Base-by-base conservation (phyloP, 2,888 invertebrate genomes). In the Andrena hattorfiana region DNA sequence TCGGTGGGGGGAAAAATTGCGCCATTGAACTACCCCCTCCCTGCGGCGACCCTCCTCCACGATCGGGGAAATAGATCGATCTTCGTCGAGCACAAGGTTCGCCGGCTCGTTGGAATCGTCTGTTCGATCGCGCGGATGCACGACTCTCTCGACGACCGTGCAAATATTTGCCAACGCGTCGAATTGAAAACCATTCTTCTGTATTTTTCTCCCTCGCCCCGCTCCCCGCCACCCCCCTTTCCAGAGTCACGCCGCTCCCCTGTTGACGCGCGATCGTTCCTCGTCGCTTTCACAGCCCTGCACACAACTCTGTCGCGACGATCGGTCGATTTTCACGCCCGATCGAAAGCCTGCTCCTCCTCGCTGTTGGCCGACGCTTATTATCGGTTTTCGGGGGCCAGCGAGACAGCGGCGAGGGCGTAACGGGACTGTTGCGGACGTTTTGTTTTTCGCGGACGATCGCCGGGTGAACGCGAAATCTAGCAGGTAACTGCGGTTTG, bases 101-200 rank as follows among this genome's bases (percentile, higher is more conserved):
- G 32, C 26, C n/a, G n/a, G 48, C 49, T 60, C 35, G 51, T 51
- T 16, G 66, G 63, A 30, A 56, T 66, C 42, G 59, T 56, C 56
- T 56, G 72, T 51, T 48, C 68, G 68, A 35, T 66, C 60, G 70
- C 74, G 54, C 20, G 49, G 28, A 51, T 20, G 71, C 3, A 16
- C 42, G 69, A 35, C 59, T 42, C 72, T 60, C 56, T 66, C 77
- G 77, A 66, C 74, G 72, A 7, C 51, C 30, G 56, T 32, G 82
- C 73, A 83, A 83, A 83, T 83, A 82, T 83, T 83, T 77, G 73
- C 73, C 8, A 49, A 51, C 69, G 35, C 67, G 70, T 51, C 56
- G 28, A 67, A 83, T 83, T 51, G 82, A 77, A 82, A 77, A 82
- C 67, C 77, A 77, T 82, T 82, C 72, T 81, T 62, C 56, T 62